Percentiles rank a stretch among this genome's conserved stretches.
Conservation (phyloP, 1,140 invertebrate genomes). For the Nixonia krombeini region DNA sequence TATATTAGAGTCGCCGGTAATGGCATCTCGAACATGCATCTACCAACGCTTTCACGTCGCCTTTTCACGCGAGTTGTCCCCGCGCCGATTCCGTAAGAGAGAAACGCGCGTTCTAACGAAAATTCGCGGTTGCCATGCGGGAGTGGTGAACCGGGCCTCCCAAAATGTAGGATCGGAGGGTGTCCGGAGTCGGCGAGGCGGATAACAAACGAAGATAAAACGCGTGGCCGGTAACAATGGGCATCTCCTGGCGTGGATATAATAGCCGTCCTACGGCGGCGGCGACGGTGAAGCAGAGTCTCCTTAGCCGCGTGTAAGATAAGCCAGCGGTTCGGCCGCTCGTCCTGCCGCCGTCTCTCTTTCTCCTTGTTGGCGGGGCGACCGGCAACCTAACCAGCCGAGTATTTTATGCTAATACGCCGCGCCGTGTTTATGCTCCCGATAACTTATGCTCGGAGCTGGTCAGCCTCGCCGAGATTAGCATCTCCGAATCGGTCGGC, state of each 20-base stretch:
- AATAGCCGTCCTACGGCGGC: slow-evolving; percentile 26
- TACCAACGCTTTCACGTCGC: too few species aligned
- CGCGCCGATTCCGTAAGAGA: too few species aligned
- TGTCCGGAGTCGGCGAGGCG: background rate
- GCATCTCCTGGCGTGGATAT: slow-evolving; percentile 27
- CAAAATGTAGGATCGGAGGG: slow-evolving; percentile 1
- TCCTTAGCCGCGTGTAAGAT: slow-evolving; percentile 20
- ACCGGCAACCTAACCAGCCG: slow-evolving; percentile 21
- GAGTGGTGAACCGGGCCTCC: background rate
- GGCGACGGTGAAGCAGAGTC: slow-evolving; percentile 12
- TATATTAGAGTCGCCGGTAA: too few species aligned
- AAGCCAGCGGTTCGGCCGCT: slow-evolving; percentile 13
- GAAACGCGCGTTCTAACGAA: background rate
- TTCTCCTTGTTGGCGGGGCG: background rate
- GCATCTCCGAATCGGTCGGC: slow-evolving; percentile 33
- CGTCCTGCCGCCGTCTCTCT: too few species aligned
- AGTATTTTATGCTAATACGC: slow-evolving; percentile 48
- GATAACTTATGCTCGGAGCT: slow-evolving; percentile 46
- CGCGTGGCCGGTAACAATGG: slow-evolving; percentile 39
- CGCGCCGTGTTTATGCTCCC: slow-evolving; percentile 44
- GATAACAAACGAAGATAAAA: slow-evolving; percentile 44
- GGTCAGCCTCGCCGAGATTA: slow-evolving; percentile 32
- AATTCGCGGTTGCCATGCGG: background rate
- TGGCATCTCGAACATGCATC: too few species aligned
- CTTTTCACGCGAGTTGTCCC: too few species aligned